These are phyloP conservation scores for Sarcophaga peregrina DNA, from an alignment of 1,140 invertebrate genomes.

Conservation along the genomic window DNA sequence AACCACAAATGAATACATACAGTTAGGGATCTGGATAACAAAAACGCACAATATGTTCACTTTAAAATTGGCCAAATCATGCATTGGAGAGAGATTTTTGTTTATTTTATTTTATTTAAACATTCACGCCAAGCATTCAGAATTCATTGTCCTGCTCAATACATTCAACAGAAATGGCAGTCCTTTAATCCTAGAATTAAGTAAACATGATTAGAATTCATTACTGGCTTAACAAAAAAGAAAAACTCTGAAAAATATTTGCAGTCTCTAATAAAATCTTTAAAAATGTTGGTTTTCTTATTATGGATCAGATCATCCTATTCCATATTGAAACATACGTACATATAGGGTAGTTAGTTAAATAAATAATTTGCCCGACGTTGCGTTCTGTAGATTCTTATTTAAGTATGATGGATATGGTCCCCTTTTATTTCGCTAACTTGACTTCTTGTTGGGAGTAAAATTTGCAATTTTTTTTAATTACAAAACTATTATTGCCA, in stretches of 20 bases:
- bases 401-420: neutral
- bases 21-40: too few species aligned
- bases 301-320: neutral
- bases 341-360: too few species aligned
- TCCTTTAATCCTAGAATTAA: conserved; percentile 19
- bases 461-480: conserved; percentile 5
- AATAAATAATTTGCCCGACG: too few species aligned
- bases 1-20: too few species aligned
- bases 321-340: too few species aligned
- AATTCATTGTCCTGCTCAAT: neutral
- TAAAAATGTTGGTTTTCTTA: conserved; percentile 3
- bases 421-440: neutral
- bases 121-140: neutral
- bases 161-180: neutral
- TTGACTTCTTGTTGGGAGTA: neutral
- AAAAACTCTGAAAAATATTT: too few species aligned
- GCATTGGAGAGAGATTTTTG: neutral
- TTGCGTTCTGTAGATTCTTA: neutral
- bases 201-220: conserved; percentile 37
- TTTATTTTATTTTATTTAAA: conserved; percentile 33
- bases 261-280: too few species aligned
- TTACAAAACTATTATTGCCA: conserved; percentile 20
- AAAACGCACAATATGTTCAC: neutral
- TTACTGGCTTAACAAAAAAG: neutral
- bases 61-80: conserved; percentile 28